Base-by-base conservation (phyloP, 2,113 vertebrate species). In the Pogonocichla stellata region DNA sequence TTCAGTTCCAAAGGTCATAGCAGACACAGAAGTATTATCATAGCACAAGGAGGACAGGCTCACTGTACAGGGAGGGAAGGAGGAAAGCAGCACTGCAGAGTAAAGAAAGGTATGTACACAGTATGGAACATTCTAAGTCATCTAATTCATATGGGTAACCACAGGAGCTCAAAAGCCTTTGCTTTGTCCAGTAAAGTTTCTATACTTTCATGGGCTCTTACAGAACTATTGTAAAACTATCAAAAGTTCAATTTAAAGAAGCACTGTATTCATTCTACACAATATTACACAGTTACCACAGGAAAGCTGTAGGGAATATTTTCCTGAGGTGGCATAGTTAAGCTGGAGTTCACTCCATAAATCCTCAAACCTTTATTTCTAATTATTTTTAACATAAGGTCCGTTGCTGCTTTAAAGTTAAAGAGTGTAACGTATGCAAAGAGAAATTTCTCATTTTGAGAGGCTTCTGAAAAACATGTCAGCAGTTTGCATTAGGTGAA, bases 141-240 rank as follows among this genome's bases (percentile, higher is more conserved):
- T 94, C 89, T 75, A 90, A 86, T 92, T 94, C 75, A 23, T 86
- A 38, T 25, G 31, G 74, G n/a, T 29, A 95, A 45, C 85, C 79
- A 70, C 40, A 88, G 91, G 75, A 86, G 81, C 74, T 96, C 69
- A 90, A 80, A 96, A 88, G 47, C 50, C 19, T 84, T 79, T 89
- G 23, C 87, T 96, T 94, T 94, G 36, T 79, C 66, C 69, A 78
- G 31, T 47, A 79, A 95, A 92, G 80, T 94, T 92, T 95, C 40
- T 91, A 16, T 73, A 40, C 71, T 93, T 78, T 95, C 67, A 83
- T 45, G 26, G 20, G 13, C 36, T 88, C 47, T 86, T 77, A 51
- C 67, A 78, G 65, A 92, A 90, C 78, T 95, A 72, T 81, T 88
- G 61, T 83, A 71, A 92, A 94, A 81, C 75, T 93, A 48, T 23